A percentile compares a stretch with the other conserved stretches of the same genome.
Evolutionary conservation across 1,140 invertebrate genomes (phyloP).

Genomic region (Bilobella aurantiaca): DNA sequence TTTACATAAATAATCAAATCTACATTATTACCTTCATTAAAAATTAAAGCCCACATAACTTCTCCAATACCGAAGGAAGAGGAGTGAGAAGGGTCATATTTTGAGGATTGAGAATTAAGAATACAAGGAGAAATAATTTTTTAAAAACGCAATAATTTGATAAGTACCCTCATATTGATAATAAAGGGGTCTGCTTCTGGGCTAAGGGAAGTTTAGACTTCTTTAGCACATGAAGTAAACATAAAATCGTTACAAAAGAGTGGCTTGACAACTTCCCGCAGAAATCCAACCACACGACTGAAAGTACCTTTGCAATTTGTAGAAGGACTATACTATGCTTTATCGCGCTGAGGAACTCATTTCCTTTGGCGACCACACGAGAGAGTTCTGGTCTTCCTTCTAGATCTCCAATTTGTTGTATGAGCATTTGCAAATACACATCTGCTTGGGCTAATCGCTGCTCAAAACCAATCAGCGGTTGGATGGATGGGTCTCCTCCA

Average conservation of each 20-base stretch:
- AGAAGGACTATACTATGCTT: constrained; percentile 95
- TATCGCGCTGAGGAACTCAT: constrained; percentile 75
- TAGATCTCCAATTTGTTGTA: constrained; percentile 72
- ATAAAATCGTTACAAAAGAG: too few relatives aligned
- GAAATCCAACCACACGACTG: constrained; percentile 15
- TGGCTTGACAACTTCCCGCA: too few relatives aligned
- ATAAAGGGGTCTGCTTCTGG: too few relatives aligned
- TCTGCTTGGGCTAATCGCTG: constrained; percentile 87
- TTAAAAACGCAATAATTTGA: too few relatives aligned
- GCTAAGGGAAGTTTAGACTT: too few relatives aligned
- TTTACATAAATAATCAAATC: background rate
- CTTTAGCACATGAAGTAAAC: too few relatives aligned
- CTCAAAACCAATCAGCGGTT: constrained; percentile 53
- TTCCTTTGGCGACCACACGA: constrained; percentile 25
- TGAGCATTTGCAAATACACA: constrained; percentile 89
- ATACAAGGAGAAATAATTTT: too few relatives aligned
- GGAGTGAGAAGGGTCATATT: too few relatives aligned
- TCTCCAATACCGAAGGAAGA: too few relatives aligned
- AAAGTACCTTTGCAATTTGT: constrained; percentile 85
- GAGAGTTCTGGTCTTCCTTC: constrained; percentile 31
- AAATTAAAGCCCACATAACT: too few relatives aligned
- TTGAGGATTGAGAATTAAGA: too few relatives aligned
- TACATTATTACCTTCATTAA: background rate
- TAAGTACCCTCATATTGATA: too few relatives aligned
- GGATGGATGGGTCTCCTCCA: constrained; percentile 10